Evolutionary conservation across 35 echinoderm and acorn worm genomes (phyloP).

Genomic region (Nesometra sesokonis): DNA sequence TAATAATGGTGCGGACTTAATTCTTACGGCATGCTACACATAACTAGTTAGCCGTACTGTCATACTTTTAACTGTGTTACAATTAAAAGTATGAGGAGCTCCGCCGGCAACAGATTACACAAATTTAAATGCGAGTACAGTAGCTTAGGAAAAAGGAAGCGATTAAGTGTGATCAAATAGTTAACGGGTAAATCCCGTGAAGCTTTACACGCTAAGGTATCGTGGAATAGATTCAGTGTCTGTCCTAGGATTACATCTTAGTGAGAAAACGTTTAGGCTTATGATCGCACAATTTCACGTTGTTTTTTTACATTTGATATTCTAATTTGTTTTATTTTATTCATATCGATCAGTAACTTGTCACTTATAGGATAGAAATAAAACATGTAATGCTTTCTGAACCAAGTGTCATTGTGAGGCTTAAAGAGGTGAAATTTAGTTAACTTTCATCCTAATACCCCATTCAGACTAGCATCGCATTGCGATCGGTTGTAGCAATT

Average conservation of each 20-base stretch:
- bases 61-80: background rate
- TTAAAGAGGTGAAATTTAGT: no score
- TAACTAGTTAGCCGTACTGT: background rate
- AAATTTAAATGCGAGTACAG: background rate
- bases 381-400: background rate
- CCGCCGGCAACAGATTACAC: background rate
- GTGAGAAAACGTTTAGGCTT: background rate
- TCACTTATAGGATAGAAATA: background rate
- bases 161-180: background rate
- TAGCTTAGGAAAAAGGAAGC: background rate
- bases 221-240: background rate
- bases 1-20: background rate
- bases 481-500: no score
- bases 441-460: no score
- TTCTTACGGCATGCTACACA: background rate
- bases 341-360: background rate
- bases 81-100: background rate
- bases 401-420: background rate
- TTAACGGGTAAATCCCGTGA: background rate
- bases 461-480: no score
- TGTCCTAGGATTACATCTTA: background rate
- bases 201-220: background rate
- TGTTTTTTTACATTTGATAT: background rate
- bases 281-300: background rate
- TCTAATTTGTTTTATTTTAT: background rate